These are phyloP conservation scores for Maniola hyperantus DNA, from an alignment of 2,888 invertebrate genomes.

Conservation along the genomic window DNA sequence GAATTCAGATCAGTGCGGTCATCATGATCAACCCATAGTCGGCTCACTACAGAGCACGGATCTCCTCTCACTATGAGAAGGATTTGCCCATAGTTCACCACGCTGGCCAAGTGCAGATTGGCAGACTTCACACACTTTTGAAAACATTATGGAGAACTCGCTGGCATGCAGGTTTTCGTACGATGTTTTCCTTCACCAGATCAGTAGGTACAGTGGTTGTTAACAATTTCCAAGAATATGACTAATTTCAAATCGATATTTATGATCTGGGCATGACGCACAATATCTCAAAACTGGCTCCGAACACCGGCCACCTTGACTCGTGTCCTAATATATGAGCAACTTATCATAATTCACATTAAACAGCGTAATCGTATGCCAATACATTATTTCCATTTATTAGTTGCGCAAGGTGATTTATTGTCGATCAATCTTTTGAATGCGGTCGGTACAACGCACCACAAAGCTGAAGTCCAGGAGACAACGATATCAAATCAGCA, in stretches of 20 bases:
- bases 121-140: no score
- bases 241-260: slow-evolving; percentile 14
- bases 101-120: no score
- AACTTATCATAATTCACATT: slow-evolving; percentile 23
- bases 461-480: not conserved
- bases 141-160: no score
- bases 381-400: slow-evolving; percentile 33
- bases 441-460: not conserved
- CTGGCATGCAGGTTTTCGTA: no score
- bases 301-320: slow-evolving; percentile 14
- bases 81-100: no score
- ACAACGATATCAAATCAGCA: not conserved
- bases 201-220: not conserved
- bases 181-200: no score
- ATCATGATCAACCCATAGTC: no score
- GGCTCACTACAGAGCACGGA: no score
- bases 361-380: slow-evolving; percentile 20
- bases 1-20: no score
- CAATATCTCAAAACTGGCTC: slow-evolving; percentile 12
- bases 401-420: slow-evolving; percentile 34
- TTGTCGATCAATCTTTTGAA: slow-evolving; percentile 28
- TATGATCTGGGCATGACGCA: slow-evolving; percentile 16
- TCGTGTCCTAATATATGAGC: not conserved
- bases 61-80: no score
- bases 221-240: not conserved